These are phyloP conservation scores for Clarias macrocephalus DNA, from an alignment of 2,113 vertebrate species.

Conservation along the genomic window DNA sequence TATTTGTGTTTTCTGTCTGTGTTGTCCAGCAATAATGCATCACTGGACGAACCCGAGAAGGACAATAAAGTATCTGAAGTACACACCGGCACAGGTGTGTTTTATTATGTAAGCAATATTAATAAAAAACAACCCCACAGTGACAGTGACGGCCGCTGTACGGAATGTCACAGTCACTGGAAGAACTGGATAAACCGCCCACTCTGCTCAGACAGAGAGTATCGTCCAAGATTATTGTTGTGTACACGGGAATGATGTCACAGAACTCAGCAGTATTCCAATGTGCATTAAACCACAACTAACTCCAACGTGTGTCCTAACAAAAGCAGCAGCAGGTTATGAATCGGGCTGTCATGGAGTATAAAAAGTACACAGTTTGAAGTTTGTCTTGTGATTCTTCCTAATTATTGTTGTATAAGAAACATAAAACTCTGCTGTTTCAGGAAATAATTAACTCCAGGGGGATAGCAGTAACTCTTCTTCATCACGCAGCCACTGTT, in stretches of 20 bases:
- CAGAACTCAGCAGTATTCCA: not conserved
- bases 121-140: not conserved
- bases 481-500: not conserved
- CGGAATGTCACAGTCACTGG: not conserved
- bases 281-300: not conserved
- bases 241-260: not conserved
- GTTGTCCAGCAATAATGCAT: not conserved
- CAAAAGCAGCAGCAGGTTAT: not conserved
- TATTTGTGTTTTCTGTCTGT: not conserved
- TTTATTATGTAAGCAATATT: not conserved
- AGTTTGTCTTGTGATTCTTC: not conserved
- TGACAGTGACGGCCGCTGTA: not conserved
- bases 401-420: not conserved
- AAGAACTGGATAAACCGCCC: constrained; percentile 11
- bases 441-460: not conserved
- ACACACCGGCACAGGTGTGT: not conserved
- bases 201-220: not conserved
- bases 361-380: not conserved
- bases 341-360: not conserved
- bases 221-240: not conserved
- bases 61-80: not conserved
- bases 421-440: not conserved
- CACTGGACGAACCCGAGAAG: not conserved
- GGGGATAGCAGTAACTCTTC: not conserved
- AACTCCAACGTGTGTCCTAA: not conserved